Percentiles rank a stretch among this genome's conserved stretches.
Evolutionary conservation across 2,888 invertebrate genomes (phyloP).

Genomic region (Melanostoma mellinum): DNA sequence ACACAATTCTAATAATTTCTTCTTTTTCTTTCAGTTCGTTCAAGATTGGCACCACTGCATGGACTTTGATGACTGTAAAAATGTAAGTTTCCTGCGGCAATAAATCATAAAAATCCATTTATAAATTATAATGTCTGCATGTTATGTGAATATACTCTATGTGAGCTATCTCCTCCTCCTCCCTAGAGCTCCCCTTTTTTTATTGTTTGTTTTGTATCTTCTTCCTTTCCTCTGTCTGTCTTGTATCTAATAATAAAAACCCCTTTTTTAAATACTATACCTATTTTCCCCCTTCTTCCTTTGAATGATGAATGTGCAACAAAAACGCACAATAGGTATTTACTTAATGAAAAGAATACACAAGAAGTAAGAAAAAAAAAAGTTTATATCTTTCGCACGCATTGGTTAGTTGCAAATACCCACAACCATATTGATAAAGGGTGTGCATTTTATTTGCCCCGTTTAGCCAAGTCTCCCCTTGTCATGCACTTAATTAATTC

Average conservation of each 20-base stretch:
- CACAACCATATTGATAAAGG: constrained; percentile 44
- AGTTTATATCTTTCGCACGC: constrained; percentile 60
- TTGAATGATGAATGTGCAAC: constrained; percentile 69
- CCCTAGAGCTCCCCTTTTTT: constrained; percentile 25
- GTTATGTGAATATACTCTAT: constrained; percentile 41
- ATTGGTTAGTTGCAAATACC: constrained; percentile 69
- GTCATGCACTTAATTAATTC: constrained; percentile 72
- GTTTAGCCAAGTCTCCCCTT: constrained; percentile 22
- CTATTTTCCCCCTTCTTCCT: constrained; percentile 5
- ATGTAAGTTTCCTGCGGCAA: constrained; percentile 77
- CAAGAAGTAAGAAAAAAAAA: neutral
- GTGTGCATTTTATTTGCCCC: constrained; percentile 68
- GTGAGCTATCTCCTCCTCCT: constrained; percentile 30
- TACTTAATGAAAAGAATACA: constrained; percentile 32
- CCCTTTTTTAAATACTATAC: constrained; percentile 32
- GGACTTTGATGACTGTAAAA: constrained; percentile 81
- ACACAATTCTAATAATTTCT: constrained; percentile 17
- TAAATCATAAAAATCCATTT: constrained; percentile 31
- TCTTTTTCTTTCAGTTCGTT: constrained; percentile 78
- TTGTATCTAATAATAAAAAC: constrained; percentile 18
- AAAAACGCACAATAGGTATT: constrained; percentile 63
- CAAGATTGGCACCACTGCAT: constrained; percentile 81
- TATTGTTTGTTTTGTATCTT: constrained; percentile 21
- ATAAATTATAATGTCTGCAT: constrained; percentile 42
- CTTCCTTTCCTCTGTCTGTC: constrained; percentile 10